Evolutionary conservation across 2,113 vertebrate species (phyloP).

Genomic region (Canis aureus): DNA sequence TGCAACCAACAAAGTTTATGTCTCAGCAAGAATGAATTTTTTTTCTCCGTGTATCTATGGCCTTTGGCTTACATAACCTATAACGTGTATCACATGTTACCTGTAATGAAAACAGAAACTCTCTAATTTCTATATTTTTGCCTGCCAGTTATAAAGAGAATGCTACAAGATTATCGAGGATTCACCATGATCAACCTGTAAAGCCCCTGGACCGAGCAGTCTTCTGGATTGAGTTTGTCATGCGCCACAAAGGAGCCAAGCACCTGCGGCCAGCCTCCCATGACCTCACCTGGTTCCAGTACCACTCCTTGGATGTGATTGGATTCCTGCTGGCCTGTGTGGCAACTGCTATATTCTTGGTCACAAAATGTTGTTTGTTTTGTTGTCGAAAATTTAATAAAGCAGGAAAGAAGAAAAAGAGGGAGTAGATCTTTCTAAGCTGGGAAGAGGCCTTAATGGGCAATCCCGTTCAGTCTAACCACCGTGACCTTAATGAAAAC

Average conservation of each 20-base stretch:
- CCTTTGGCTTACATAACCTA: not conserved
- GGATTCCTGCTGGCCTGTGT: constrained; percentile 87
- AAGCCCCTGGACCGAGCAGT: constrained; percentile 91
- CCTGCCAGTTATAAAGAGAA: constrained; percentile 92
- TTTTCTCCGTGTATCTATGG: not conserved
- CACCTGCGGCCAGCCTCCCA: constrained; percentile 92
- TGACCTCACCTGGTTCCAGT: constrained; percentile 94
- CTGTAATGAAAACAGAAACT: not conserved
- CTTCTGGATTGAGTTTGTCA: constrained; percentile 96
- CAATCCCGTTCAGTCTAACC: not conserved
- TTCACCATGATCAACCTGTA: constrained; percentile 93
- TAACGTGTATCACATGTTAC: not conserved
- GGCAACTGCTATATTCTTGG: constrained; percentile 77
- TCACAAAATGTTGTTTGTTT: constrained; percentile 87
- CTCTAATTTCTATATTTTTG: not conserved
- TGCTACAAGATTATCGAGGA: constrained; percentile 88
- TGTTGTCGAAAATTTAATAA: constrained; percentile 84
- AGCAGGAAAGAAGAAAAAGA: constrained; percentile 83
- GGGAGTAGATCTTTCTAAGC: constrained; percentile 78
- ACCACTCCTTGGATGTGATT: constrained; percentile 93
- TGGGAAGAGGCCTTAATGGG: not conserved
- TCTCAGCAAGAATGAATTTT: not conserved
- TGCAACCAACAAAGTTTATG: not conserved
- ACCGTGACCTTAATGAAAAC: not conserved
- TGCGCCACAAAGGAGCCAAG: constrained; percentile 94